Base-by-base conservation (phyloP, 1,140 invertebrate species). In the Matsumurasca onukii region DNA sequence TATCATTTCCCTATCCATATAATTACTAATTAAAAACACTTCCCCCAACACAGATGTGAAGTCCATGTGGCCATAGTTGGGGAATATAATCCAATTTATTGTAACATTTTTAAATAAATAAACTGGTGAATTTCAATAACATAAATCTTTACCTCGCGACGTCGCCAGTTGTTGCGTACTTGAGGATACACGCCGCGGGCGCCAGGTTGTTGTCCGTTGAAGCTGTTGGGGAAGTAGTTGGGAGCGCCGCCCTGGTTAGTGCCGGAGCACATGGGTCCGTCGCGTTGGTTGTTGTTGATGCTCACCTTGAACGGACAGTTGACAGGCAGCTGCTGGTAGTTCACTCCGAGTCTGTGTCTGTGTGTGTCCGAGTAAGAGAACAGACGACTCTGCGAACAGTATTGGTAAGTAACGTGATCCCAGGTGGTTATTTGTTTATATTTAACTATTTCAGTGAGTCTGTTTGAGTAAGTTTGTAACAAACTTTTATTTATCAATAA, bases 141-240 rank as follows among this genome's bases (percentile, higher is more conserved):
- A n/a, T n/a, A n/a, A n/a, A n/a, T n/a, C n/a, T n/a, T 13, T 29
- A 77, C 77, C 75, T 78, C 2, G 52, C 72, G 24, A 86, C 83
- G 73, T 88, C 84, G 27, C 84, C 86, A 69, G 78, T 68, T n/a
- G 79, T 59, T 31, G 66, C 61, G 49, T 75, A 81, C 15, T 73
- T 73, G 17, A 59, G 69, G 13, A n/a, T 51, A 62, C 15, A 84
- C 80, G 64, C 82, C 83, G 48, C 85, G 75, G 0, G 82, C 82
- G 29, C 68, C 66, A 31, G 87, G 86, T 31, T 84, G 78, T 0
- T 94, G 94, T 0, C 95, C 95, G 69, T 82, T 81, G 80, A 98
- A 99, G 69, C 94, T 97, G 80, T 98, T 98, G 0, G 97, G 97
- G 82, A 88, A 97, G 78, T 98, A 98, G 80, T 98, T 98, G 1